phyloP scores from a whole-genome alignment of 1,140 invertebrate species.

The Ips nitidus region DNA sequence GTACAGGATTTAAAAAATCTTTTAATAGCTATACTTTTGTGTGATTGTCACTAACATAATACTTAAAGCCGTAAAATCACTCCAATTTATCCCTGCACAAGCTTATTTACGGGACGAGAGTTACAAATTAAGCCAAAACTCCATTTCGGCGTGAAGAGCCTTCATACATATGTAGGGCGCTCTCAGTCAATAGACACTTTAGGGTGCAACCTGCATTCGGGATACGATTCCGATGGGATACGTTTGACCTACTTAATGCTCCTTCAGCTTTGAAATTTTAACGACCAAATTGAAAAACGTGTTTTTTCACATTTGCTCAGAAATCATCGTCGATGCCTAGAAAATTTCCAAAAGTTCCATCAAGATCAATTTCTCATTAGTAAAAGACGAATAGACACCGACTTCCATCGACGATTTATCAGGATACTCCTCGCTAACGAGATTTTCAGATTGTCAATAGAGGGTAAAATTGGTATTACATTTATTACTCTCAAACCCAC shows the following conservation, averaged over 20 bases:
- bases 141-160: not conserved
- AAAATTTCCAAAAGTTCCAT: not conserved
- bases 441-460: not conserved
- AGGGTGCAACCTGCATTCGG: not conserved
- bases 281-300: not conserved
- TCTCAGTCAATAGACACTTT: constrained; percentile 1
- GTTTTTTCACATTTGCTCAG: not conserved
- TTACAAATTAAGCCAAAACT: not conserved
- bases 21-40: too few species aligned
- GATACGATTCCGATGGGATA: not conserved
- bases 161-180: not conserved
- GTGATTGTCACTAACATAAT: too few species aligned
- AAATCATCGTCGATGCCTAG: not conserved
- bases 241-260: constrained; percentile 3
- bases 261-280: not conserved
- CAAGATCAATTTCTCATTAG: constrained; percentile 5
- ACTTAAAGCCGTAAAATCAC: too few species aligned
- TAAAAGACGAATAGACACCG: constrained; percentile 1
- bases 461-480: not conserved
- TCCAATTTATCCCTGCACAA: not conserved
- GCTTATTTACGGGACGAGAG: not conserved
- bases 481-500: not conserved
- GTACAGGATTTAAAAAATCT: too few species aligned
- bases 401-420: not conserved
- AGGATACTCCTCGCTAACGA: not conserved